Evolutionary conservation across 2,888 invertebrate species (phyloP), one percentile per base, ranked within the genome.

Genomic region (Cantharis nigra): DNA sequence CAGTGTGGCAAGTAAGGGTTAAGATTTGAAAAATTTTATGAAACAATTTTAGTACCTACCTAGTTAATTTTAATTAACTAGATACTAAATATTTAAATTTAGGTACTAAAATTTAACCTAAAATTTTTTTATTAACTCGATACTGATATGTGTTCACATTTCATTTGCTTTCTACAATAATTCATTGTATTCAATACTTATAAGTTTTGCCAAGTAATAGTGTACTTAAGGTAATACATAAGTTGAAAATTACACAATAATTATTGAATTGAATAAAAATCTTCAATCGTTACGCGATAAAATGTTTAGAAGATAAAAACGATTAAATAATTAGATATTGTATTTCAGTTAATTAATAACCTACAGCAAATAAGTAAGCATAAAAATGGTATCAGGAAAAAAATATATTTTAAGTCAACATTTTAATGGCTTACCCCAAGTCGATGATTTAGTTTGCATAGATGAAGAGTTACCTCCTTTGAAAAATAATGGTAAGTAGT

Each of bases 401-500:
- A 93, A 92, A 86, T 93, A 92, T 88, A 90, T 93, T 18, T 86
- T 93, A 5, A 91, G 89, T 0, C 91, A 92, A 82, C 89, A 91
- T 83, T 94, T 94, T 83, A 88, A 91, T 81, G 93, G 93, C 0
- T 90, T 91, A 83, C 93, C 94, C 0, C 92, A 92, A 83, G 86
- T 88, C 70, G 88, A 89, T 3, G 93, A 94, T 86, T 91, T 94
- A 79, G 87, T 90, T 84, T 87, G 94, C 18, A 90, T 91, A 3
- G 92, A 94, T 85, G 93, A 94, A 86, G 90, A 91, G 72, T 84
- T 94, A 33, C 92, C 91, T 0, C 89, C 91, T 16, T 84, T 94
- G 14, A 89, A 91, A 84, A 90, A 93, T 88, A 93, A 92, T 88
- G 94, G 94, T 94, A 87, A 85, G 72, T 28, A 70, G 0, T 28